Evolutionary conservation across 2,888 invertebrate genomes (phyloP), one percentile per base, ranked within the genome.

Genomic region (Polietes domitor): DNA sequence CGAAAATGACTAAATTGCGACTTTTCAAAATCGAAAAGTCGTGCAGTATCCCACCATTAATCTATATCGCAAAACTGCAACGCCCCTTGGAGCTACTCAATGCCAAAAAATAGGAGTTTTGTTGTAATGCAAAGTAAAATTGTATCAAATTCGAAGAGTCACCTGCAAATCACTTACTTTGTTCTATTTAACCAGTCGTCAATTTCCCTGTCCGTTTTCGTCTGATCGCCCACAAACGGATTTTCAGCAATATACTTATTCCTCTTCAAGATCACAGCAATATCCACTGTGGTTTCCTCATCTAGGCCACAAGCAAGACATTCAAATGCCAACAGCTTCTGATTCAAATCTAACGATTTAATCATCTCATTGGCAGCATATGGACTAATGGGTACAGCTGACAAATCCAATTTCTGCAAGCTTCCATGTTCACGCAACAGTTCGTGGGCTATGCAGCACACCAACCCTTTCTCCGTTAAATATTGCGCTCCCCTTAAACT

Each of bases 221-320:
- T 82, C 0, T 61, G 24, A 65, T 89, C 86, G 0, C 87, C 87
- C 32, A 90, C 47, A 24, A 86, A 89, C 0, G 87, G 81, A 82
- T 89, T 87, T 1, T 85, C 82, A 0, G 28, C 19, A 10, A 86
- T 73, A 43, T 85, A 89, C 2, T 83, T 78, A 78, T 91, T 91
- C 0, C 91, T 88, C n/a, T 88, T 86, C 24, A 91, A 15, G 4
- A 90, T 83, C 0, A 91, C 7, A 0, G 88, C 88, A 2, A 89
- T 86, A 37, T 91, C 90, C 3, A 84, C 76, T 80, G 90, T 90
- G 4, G 88, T 75, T 0, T 90, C 88, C 1, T 72, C 37, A 2
- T 86, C 86, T 50, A 91, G 37, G 0, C 87, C 88, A 80, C 90
- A 90, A 15, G 55, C 89, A 9, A 88, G 87, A 37, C 88, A 89